These are phyloP conservation scores for Ceramica pisi DNA, from an alignment of 2,888 invertebrate species.

Conservation along the genomic window DNA sequence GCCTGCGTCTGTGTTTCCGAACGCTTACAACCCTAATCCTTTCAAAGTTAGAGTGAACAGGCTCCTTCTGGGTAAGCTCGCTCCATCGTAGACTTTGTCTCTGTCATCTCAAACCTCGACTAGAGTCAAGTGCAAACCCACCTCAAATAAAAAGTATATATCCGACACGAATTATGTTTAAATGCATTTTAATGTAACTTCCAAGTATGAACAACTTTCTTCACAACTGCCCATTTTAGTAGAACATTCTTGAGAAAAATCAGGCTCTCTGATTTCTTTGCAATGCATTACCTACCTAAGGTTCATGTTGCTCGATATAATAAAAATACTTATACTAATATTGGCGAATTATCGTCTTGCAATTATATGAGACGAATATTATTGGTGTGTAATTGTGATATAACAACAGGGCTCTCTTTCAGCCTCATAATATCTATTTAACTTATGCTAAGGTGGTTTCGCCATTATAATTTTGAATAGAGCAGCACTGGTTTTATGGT, in stretches of 20 bases:
- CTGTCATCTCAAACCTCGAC: too few species aligned
- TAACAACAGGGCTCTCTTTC: neutral
- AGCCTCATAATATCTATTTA: conserved; percentile 3
- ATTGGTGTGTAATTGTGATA: conserved; percentile 3
- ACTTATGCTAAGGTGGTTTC: conserved; percentile 16
- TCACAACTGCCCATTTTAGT: neutral
- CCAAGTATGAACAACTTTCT: neutral
- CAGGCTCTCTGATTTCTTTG: neutral
- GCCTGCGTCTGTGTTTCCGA: too few species aligned
- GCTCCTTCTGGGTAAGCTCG: too few species aligned
- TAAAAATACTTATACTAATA: neutral
- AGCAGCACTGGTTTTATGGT: conserved; percentile 12
- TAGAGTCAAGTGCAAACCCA: too few species aligned
- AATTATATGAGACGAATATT: conserved; percentile 1
- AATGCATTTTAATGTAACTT: neutral
- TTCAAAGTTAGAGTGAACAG: too few species aligned
- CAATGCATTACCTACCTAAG: too few species aligned
- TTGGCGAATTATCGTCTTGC: neutral
- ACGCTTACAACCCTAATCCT: too few species aligned
- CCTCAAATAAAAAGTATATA: too few species aligned
- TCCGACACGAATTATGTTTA: neutral
- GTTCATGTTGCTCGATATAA: neutral
- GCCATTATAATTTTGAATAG: conserved; percentile 21
- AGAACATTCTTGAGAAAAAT: neutral
- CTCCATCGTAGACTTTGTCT: too few species aligned